A percentile compares a stretch with the other conserved stretches of the same genome.
These are phyloP conservation scores for Lepidothrix coronata DNA, from an alignment of 2,113 vertebrate species.

Conservation along the genomic window DNA sequence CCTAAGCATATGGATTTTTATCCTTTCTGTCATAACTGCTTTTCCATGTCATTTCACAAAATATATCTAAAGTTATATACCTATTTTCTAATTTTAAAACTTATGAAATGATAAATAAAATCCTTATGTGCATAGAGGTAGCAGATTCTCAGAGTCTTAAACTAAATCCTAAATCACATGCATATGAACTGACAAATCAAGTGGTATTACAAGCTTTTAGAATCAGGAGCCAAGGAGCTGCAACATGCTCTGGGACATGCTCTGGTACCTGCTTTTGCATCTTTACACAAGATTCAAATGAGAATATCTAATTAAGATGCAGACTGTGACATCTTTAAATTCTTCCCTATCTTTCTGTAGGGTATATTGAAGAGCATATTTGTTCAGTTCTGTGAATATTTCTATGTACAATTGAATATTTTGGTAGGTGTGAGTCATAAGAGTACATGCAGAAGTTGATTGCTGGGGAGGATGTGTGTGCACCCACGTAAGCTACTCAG, in stretches of 20 bases:
- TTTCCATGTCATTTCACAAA: slow-evolving; percentile 21
- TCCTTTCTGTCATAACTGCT: slow-evolving; percentile 17
- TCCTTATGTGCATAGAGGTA: background rate
- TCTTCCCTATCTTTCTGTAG: background rate
- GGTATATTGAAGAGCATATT: background rate
- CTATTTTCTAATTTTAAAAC: slow-evolving; percentile 3
- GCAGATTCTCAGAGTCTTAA: background rate
- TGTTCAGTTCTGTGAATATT: background rate
- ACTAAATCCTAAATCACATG: background rate
- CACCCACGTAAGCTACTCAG: background rate
- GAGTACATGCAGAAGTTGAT: background rate
- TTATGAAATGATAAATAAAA: slow-evolving; percentile 13
- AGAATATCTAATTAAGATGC: background rate
- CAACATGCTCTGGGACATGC: background rate
- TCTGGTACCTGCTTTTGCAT: background rate
- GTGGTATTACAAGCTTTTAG: background rate
- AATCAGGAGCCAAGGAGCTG: background rate
- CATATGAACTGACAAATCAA: background rate
- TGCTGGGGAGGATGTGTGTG: background rate
- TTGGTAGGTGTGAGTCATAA: background rate
- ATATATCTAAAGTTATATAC: background rate
- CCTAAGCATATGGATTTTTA: slow-evolving; percentile 29
- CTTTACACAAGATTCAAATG: background rate
- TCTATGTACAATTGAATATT: background rate
- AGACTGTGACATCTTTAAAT: background rate